Base-by-base conservation (phyloP, 2,888 invertebrate genomes). In the Fabriciana adippe region DNA sequence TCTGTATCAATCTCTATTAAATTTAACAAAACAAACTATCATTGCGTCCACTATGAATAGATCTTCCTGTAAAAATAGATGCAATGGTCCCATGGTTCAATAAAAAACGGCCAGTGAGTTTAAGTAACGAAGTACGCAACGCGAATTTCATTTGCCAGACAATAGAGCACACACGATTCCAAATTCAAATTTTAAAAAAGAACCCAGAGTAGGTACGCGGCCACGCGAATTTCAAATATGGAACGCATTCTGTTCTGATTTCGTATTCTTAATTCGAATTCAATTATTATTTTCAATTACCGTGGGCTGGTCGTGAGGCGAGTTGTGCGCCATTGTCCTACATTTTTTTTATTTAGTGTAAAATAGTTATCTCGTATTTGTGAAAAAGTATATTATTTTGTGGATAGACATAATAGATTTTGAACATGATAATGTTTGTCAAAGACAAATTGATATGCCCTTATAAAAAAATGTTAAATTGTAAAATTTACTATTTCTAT, bases 281-380 rank as follows among this genome's bases (percentile, higher is more conserved):
- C 87, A 86, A 90, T 89, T 89, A 90, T 88, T 86, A 89, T 89
- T 90, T 89, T 85, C 87, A 87, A 89, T 89, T 88, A 88, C 86
- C 83, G 84, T 81, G 83, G 82, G 84, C 79, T 76, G 83, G 79
- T 79, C 77, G 81, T 77, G 82, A 81, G 80, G 75, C 76, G 76
- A 74, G 74, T 80, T 75, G 76, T 78, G 76, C 71, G 78, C 81
- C 79, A 84, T 86, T 89, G 89, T 87, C 81, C 85, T 81, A 85
- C 79, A 82, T 87, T 85, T 82, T 81, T 81, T 72, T 70, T 66
- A 62, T 55, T 63, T 16, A n/a, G 56, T 26, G 57, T 50, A 59
- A 71, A 69, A 64, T 67, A 70, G 67, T 66, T 65, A 65, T 63
- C 45, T 66, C 45, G 63, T 71, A 64, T 71, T 71, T 68, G 51